These are phyloP conservation scores for Argyrosomus regius DNA, from an alignment of 2,797 vertebrate species.

Conservation along the genomic window DNA sequence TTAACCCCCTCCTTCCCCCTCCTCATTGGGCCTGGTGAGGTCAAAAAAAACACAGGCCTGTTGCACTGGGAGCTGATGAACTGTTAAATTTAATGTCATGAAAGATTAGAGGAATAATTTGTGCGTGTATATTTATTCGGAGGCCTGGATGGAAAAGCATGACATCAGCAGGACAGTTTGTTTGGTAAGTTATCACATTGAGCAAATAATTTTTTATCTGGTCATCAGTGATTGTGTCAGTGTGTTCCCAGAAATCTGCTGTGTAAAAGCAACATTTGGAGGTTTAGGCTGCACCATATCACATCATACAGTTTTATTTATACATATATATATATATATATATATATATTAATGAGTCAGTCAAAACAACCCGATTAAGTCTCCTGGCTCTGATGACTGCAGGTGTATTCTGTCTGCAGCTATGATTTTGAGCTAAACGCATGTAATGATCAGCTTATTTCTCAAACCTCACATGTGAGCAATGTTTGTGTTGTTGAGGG, in stretches of 20 bases:
- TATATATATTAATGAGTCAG: background rate
- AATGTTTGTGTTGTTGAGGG: background rate
- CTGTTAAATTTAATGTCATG: slow-evolving; percentile 2
- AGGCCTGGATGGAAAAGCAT: slow-evolving; percentile 39
- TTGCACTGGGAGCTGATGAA: slow-evolving; percentile 17
- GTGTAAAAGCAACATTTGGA: slow-evolving; percentile 61
- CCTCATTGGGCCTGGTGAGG: background rate
- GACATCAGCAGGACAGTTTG: slow-evolving; percentile 38
- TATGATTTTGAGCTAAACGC: background rate
- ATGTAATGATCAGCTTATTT: background rate
- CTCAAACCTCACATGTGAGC: background rate
- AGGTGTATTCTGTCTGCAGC: background rate
- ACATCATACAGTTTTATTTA: background rate
- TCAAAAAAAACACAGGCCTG: background rate
- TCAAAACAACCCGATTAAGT: too few species aligned
- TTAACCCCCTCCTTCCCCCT: slow-evolving; percentile 44
- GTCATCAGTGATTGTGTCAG: slow-evolving; percentile 54
- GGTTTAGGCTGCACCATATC: slow-evolving; percentile 54
- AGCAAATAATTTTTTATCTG: slow-evolving; percentile 51
- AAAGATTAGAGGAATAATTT: slow-evolving; percentile 1
- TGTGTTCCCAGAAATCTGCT: slow-evolving; percentile 49
- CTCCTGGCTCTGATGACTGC: background rate
- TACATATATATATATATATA: too few species aligned
- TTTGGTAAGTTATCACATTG: slow-evolving; percentile 46
- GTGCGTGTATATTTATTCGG: background rate